Evolutionary conservation across 1,140 invertebrate genomes (phyloP).

Genomic region (Oryctes rhinoceros): DNA sequence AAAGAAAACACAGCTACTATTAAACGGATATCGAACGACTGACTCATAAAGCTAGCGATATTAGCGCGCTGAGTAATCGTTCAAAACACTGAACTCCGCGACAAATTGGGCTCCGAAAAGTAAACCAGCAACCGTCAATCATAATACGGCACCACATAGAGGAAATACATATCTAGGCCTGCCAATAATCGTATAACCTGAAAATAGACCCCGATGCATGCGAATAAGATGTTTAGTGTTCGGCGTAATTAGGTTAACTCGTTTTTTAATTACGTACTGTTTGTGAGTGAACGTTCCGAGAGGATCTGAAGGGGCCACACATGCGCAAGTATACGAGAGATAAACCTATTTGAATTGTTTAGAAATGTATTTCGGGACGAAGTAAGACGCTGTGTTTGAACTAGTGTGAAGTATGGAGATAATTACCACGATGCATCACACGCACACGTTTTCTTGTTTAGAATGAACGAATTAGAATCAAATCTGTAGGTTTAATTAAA

Average conservation of each 20-base stretch:
- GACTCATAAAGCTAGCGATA: background rate
- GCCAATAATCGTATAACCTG: slow-evolving; percentile 3
- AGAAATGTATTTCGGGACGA: background rate
- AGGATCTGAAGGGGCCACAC: slow-evolving; percentile 1
- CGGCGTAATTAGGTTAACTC: slow-evolving; percentile 13
- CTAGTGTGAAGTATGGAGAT: background rate
- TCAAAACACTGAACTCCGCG: background rate
- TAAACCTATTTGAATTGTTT: background rate
- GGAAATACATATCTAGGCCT: slow-evolving; percentile 32
- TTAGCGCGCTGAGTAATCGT: background rate
- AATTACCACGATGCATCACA: background rate
- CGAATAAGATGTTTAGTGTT: background rate
- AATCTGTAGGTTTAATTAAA: too few species aligned
- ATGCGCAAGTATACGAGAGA: background rate
- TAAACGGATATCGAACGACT: too few species aligned
- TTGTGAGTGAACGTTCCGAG: background rate
- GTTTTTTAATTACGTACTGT: background rate
- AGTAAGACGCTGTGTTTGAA: background rate
- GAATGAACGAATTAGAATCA: too few species aligned
- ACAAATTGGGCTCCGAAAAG: background rate
- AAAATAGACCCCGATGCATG: background rate
- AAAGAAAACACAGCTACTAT: too few species aligned
- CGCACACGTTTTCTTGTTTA: too few species aligned
- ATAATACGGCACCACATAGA: background rate
- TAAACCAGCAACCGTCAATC: background rate